Evolutionary conservation across 2,113 vertebrate genomes (phyloP).

Genomic region (Dromaius novaehollandiae): DNA sequence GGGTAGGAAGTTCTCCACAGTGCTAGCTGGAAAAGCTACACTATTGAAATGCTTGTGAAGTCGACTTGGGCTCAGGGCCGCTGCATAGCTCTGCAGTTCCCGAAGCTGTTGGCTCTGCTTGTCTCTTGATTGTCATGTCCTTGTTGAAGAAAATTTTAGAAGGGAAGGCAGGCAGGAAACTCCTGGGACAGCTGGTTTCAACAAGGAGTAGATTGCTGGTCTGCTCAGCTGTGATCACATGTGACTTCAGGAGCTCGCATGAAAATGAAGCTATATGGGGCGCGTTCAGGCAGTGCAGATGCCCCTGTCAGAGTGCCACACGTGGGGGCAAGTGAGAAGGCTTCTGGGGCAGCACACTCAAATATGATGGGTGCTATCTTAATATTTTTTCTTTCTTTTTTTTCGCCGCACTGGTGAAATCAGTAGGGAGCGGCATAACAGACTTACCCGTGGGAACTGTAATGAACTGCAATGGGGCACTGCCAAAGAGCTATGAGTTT

Average conservation of each 20-base stretch:
- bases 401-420: not conserved
- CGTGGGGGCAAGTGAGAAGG: not conserved
- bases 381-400: not conserved
- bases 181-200: not conserved
- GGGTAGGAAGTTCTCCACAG: not conserved
- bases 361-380: no score
- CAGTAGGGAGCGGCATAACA: fast-evolving
- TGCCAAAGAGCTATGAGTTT: not conserved
- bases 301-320: not conserved
- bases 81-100: not conserved
- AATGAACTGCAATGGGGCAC: fast-evolving
- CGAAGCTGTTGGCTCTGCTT: not conserved
- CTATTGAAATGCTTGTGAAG: not conserved
- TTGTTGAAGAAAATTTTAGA: not conserved
- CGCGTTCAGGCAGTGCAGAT: not conserved
- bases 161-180: not conserved
- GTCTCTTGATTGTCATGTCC: not conserved
- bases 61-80: not conserved
- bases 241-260: not conserved
- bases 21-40: not conserved
- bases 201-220: not conserved
- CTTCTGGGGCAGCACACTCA: not conserved
- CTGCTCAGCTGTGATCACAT: not conserved
- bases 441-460: not conserved
- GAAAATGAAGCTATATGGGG: not conserved